Conservation (phyloP, 2,797 vertebrate genomes). For the Halcyon badia region DNA sequence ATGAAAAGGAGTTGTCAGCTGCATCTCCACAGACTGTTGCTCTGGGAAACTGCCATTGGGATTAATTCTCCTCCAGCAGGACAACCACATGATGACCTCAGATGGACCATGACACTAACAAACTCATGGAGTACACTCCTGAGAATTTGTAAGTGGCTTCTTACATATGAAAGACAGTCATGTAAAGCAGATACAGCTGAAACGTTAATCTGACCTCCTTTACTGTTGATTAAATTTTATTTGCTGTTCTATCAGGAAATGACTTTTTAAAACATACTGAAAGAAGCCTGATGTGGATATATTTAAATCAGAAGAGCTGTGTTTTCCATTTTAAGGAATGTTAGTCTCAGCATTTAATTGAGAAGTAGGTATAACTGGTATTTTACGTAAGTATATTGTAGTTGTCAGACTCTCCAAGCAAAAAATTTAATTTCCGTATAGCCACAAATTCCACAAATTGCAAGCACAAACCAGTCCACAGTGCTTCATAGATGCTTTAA, state of each 20-base stretch:
- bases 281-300: background rate
- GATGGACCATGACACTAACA: background rate
- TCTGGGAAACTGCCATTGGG: rapidly evolving
- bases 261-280: background rate
- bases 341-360: slow-evolving; percentile 36
- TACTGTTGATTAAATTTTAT: background rate
- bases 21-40: background rate
- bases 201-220: background rate
- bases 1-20: background rate
- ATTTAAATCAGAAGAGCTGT: background rate
- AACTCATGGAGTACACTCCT: background rate
- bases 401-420: slow-evolving; percentile 14
- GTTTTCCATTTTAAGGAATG: slow-evolving; percentile 41
- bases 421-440: slow-evolving; percentile 10
- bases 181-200: background rate
- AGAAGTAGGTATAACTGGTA: slow-evolving; percentile 19
- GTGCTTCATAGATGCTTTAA: background rate
- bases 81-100: background rate
- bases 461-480: background rate
- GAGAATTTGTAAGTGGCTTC: background rate
- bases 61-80: background rate
- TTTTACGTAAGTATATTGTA: slow-evolving; percentile 27
- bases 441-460: slow-evolving; percentile 26
- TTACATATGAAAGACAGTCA: background rate
- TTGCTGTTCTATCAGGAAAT: background rate